phyloP scores from a whole-genome alignment of 2,888 invertebrate species.

The Cabera pusaria region DNA sequence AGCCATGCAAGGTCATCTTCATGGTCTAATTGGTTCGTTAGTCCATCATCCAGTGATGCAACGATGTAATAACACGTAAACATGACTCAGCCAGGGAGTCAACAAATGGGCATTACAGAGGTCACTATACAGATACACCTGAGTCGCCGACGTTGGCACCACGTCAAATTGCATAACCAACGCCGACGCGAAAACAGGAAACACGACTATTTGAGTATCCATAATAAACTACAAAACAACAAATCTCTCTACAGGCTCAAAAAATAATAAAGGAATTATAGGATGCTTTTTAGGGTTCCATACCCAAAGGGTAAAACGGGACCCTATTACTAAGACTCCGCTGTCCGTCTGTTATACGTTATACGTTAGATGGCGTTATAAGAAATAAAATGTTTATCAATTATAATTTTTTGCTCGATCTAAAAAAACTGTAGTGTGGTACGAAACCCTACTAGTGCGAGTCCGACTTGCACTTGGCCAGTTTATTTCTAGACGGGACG shows the following conservation, averaged over 20 bases:
- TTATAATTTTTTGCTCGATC: too few relatives aligned
- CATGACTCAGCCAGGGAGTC: slow-evolving; percentile 40
- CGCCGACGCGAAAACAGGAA: slow-evolving; percentile 72
- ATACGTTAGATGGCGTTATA: too few relatives aligned
- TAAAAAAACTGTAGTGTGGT: too few relatives aligned
- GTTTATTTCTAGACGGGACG: too few relatives aligned
- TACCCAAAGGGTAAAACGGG: too few relatives aligned
- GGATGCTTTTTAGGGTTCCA: too few relatives aligned
- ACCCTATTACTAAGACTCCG: too few relatives aligned
- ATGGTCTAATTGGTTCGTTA: slow-evolving; percentile 27
- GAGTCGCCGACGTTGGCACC: slow-evolving; percentile 58
- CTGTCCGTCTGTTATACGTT: too few relatives aligned
- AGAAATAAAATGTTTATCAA: too few relatives aligned
- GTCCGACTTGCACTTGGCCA: too few relatives aligned
- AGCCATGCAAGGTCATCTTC: slow-evolving; percentile 3
- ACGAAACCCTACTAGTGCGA: too few relatives aligned
- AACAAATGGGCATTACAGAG: slow-evolving; percentile 48
- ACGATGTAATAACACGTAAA: slow-evolving; percentile 16
- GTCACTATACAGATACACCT: slow-evolving; percentile 68
- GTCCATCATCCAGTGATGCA: slow-evolving; percentile 26
- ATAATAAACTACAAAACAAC: slow-evolving; percentile 44
- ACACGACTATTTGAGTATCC: slow-evolving; percentile 66
- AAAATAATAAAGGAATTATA: too few relatives aligned
- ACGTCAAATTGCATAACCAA: slow-evolving; percentile 75
- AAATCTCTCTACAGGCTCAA: slow-evolving; percentile 31